phyloP scores from a whole-genome alignment of 2,797 vertebrate genomes.

The Hydrophis major region DNA sequence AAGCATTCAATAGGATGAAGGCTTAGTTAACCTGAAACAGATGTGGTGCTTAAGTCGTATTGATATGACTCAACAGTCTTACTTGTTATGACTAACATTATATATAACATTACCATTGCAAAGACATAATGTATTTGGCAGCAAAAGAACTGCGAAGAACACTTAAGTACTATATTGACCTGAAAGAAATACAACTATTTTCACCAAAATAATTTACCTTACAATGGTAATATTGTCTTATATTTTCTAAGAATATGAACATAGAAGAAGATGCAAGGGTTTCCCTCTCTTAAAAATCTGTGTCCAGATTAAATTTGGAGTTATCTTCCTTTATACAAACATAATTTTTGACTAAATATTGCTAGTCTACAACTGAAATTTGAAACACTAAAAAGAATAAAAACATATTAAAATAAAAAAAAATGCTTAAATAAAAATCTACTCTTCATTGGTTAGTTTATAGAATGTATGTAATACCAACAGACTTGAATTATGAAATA shows the following conservation, averaged over 20 bases:
- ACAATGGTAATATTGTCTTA: background rate
- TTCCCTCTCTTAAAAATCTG: background rate
- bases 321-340: background rate
- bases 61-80: slow-evolving; percentile 61
- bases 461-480: background rate
- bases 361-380: background rate
- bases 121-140: slow-evolving; percentile 40
- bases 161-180: background rate
- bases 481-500: background rate
- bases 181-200: background rate
- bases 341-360: background rate
- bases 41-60: slow-evolving; percentile 61
- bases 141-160: slow-evolving; percentile 44
- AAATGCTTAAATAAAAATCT: background rate
- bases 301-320: background rate
- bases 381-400: background rate
- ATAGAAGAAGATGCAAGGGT: slow-evolving; percentile 27
- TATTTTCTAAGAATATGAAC: slow-evolving; percentile 33
- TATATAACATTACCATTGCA: slow-evolving; percentile 59
- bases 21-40: slow-evolving; percentile 68
- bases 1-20: slow-evolving; percentile 66
- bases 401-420: background rate
- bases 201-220: background rate
- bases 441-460: background rate
- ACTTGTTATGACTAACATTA: slow-evolving; percentile 71